phyloP scores from a whole-genome alignment of 2,888 invertebrate genomes.

The Serripes groenlandicus region DNA sequence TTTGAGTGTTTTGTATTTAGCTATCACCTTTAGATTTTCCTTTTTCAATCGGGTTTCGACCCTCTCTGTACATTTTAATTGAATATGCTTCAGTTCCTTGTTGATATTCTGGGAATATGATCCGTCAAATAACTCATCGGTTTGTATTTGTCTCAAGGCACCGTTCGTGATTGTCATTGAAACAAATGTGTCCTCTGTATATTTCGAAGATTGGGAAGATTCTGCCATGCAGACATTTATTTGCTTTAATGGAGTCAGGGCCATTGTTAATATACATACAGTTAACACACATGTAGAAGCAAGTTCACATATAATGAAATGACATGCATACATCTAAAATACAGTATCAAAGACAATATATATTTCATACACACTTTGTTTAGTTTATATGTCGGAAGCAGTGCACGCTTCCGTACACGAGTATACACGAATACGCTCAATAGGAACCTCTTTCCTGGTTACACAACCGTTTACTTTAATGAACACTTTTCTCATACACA shows the following conservation, averaged over 20 bases:
- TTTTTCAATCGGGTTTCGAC: neutral
- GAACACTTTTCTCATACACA: neutral
- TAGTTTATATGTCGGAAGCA: neutral
- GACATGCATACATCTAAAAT: too few species aligned
- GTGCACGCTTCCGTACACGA: neutral
- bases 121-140: neutral
- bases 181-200: neutral
- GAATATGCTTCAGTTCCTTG: neutral
- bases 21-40: neutral
- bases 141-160: neutral
- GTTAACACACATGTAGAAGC: too few species aligned
- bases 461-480: neutral
- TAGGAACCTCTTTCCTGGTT: neutral
- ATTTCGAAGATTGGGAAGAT: too few species aligned
- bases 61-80: neutral
- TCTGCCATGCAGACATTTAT: too few species aligned
- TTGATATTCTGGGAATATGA: neutral
- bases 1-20: neutral
- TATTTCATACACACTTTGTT: neutral
- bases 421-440: neutral
- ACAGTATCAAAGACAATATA: too few species aligned
- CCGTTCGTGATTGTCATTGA: neutral
- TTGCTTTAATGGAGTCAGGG: too few species aligned
- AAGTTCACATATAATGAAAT: too few species aligned
- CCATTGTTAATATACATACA: too few species aligned